Conservation (phyloP, 2,888 invertebrate genomes). For the Sericinus montela region DNA sequence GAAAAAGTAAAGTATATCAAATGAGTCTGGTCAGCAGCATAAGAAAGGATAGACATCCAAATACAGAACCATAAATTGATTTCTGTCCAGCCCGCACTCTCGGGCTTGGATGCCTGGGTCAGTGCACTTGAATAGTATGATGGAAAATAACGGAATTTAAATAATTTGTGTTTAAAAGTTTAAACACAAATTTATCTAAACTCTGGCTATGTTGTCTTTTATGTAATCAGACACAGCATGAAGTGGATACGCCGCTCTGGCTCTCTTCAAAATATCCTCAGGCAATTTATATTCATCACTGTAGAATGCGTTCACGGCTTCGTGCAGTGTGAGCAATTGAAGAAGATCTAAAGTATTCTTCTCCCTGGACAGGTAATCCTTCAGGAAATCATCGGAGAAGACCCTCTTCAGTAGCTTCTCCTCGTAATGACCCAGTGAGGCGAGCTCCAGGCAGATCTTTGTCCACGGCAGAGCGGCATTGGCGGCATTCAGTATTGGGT, state of each 20-base stretch:
- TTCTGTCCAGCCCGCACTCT: no score
- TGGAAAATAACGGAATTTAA: no score
- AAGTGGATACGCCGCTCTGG: conserved; percentile 45
- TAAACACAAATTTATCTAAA: no score
- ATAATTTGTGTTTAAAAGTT: no score
- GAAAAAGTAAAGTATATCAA: no score
- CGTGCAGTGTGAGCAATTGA: conserved; percentile 75
- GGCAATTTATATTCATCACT: conserved; percentile 57
- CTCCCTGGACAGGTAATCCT: conserved; percentile 49
- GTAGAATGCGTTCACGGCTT: conserved; percentile 71
- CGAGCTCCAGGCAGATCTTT: conserved; percentile 76
- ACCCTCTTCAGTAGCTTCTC: conserved; percentile 70
- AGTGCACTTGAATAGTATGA: no score
- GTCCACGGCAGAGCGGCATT: conserved; percentile 69
- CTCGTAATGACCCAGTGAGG: conserved; percentile 79
- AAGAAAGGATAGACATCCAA: no score
- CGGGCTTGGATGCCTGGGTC: no score
- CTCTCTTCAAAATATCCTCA: conserved; percentile 48
- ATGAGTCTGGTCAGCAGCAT: no score
- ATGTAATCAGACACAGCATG: conserved; percentile 57
- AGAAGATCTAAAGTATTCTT: conserved; percentile 64
- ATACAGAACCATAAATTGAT: no score
- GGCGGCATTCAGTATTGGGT: conserved; percentile 54
- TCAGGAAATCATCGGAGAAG: conserved; percentile 71
- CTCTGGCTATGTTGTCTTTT: conserved; percentile 61